Conservation (phyloP, 2,797 vertebrate species). For the Podargus strigoides region DNA sequence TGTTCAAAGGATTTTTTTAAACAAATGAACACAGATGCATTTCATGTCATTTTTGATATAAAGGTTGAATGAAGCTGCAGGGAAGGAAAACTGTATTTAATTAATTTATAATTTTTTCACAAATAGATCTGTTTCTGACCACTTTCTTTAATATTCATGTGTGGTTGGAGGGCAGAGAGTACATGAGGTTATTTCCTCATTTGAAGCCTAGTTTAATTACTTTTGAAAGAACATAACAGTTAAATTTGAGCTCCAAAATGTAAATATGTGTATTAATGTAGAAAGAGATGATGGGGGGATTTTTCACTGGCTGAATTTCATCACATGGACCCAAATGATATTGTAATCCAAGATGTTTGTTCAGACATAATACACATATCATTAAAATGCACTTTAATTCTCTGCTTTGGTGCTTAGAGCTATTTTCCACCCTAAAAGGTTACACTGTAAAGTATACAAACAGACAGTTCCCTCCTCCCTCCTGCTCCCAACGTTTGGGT, state of each 20-base stretch:
- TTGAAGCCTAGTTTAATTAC: background rate
- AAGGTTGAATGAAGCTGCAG: constrained; percentile 60
- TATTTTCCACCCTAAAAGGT: constrained; percentile 57
- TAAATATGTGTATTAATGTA: background rate
- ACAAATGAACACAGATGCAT: constrained; percentile 42
- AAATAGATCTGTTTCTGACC: constrained; percentile 15
- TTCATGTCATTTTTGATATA: constrained; percentile 12
- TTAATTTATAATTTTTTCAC: constrained; percentile 3
- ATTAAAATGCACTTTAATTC: constrained; percentile 44
- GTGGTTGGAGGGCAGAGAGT: background rate
- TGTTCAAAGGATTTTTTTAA: constrained; percentile 34
- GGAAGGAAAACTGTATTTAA: constrained; percentile 45
- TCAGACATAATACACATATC: constrained; percentile 30
- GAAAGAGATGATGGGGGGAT: background rate
- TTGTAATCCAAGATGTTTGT: background rate
- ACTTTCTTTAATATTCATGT: background rate
- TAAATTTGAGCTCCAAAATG: background rate
- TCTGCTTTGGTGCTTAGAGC: background rate
- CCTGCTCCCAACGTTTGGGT: rapidly evolving
- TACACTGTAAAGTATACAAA: background rate
- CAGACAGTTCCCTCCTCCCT: constrained; percentile 28
- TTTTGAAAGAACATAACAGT: background rate
- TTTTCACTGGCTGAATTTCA: constrained; percentile 6
- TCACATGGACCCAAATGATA: background rate
- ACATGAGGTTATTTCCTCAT: background rate